Conservation (phyloP, 2,797 vertebrate species). For the Dendrocincla fuliginosa region DNA sequence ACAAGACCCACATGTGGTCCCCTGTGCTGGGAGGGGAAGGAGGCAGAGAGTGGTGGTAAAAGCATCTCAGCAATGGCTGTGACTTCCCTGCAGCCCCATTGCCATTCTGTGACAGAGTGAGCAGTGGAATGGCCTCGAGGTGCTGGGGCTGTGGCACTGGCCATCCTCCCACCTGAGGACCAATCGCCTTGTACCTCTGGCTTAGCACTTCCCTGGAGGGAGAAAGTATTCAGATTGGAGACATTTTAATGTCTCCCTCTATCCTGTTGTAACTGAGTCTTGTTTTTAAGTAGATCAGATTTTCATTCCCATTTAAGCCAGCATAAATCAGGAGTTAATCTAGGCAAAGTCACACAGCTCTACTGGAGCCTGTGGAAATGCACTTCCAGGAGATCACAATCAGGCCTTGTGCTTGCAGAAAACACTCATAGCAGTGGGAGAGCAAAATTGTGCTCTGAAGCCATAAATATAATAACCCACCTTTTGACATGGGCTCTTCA, state of each 20-base stretch:
- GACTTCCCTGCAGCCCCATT: fast-evolving
- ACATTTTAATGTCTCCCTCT: not conserved
- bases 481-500: not conserved
- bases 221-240: not conserved
- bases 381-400: not conserved
- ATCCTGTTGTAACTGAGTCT: not conserved
- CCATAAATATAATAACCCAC: not conserved
- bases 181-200: not conserved
- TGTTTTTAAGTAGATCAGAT: constrained; percentile 20
- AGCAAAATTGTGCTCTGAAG: constrained; percentile 21
- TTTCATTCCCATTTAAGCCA: not conserved
- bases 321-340: constrained; percentile 21
- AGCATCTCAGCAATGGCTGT: not conserved
- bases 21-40: not conserved
- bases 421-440: not conserved
- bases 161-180: not conserved
- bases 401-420: not conserved
- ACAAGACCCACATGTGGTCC: fast-evolving
- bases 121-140: not conserved
- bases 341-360: not conserved
- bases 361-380: not conserved
- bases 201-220: not conserved
- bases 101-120: not conserved
- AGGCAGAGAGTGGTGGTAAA: not conserved
- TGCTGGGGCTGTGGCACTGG: not conserved